Percentiles rank a stretch among this genome's conserved stretches.
Conservation (phyloP, 1,140 invertebrate genomes). For the Zaprionus inermis region DNA sequence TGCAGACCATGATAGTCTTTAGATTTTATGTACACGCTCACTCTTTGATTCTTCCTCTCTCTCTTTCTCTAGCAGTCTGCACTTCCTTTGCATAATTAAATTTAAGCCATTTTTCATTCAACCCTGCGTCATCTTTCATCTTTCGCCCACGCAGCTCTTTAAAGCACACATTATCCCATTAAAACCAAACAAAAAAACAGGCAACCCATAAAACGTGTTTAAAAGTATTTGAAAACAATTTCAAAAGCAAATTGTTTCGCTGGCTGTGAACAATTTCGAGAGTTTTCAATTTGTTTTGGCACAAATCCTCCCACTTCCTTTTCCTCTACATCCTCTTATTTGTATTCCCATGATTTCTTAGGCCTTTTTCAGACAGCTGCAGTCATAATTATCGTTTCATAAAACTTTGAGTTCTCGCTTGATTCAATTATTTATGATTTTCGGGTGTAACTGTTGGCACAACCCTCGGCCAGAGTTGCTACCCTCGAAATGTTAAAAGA, state of each 20-base stretch:
- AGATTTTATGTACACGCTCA: no score
- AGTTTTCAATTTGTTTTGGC: conserved; percentile 13
- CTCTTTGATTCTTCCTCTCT: neutral
- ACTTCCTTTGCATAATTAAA: neutral
- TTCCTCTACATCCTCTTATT: neutral
- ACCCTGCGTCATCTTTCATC: conserved; percentile 1
- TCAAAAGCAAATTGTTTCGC: conserved; percentile 17
- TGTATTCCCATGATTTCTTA: neutral
- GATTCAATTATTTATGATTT: conserved; percentile 54
- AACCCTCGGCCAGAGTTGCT: neutral
- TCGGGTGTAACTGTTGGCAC: neutral
- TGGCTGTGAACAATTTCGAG: conserved; percentile 17
- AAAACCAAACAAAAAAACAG: neutral
- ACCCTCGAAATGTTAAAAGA: conserved; percentile 9
- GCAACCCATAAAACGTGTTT: conserved; percentile 16
- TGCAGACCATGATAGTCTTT: no score
- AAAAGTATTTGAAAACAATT: conserved; percentile 40
- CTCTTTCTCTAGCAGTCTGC: neutral
- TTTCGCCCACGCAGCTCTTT: neutral
- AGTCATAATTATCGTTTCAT: conserved; percentile 37
- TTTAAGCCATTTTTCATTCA: neutral
- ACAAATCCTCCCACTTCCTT: neutral
- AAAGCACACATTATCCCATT: neutral
- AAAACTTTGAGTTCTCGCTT: conserved; percentile 30
- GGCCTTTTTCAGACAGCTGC: conserved; percentile 24